Evolutionary conservation across 1,140 invertebrate species (phyloP), one percentile per base, ranked within the genome.

Genomic region (Pseudomyrmex gracilis): DNA sequence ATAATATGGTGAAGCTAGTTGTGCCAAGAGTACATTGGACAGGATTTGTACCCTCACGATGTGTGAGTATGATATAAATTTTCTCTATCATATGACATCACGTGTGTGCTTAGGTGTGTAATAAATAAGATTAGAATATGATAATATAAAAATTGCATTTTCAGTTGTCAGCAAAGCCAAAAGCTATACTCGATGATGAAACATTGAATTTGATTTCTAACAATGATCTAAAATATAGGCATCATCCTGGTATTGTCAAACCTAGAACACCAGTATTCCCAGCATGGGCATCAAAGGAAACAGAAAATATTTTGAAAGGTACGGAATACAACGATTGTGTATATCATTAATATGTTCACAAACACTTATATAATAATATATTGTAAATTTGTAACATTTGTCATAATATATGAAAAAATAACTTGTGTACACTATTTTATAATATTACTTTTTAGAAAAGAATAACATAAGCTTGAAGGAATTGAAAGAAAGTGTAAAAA

Each of bases 201-300:
- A 89, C 96, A 13, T 87, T 94, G 61, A 90, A 95, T 12, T 93
- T 93, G 76, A 93, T 97, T 57, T 95, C 95, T 58, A 93, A 95
- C 22, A 92, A 96, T 10, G 90, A 93, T 74, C 92, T 95, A n/a
- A 97, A 97, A 92, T 95, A 96, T 12, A 95, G 95, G 73, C 95
- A 95, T 84, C 97, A 97, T 95, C 96, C 97, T 17, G 97, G 97
- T 67, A 93, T 95, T 10, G 93, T 95, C 13, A 92, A 92, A 45
- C 93, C 94, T 13, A 95, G 92, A 85, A 84, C 91, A 10, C 91
- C 95, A 12, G 55, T 89, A 10, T 89, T 97, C 58, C 97, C 97
- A 1, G 85, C 94, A n/a, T 94, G 95, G 85, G 94, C 97, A 84
- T 88, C 92, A 58, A 93, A 95, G 24, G 94, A 95, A 15, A 94